Percentiles rank a stretch among this genome's conserved stretches.
Conservation (phyloP, 2,888 invertebrate species). For the Mythimna pallens region DNA sequence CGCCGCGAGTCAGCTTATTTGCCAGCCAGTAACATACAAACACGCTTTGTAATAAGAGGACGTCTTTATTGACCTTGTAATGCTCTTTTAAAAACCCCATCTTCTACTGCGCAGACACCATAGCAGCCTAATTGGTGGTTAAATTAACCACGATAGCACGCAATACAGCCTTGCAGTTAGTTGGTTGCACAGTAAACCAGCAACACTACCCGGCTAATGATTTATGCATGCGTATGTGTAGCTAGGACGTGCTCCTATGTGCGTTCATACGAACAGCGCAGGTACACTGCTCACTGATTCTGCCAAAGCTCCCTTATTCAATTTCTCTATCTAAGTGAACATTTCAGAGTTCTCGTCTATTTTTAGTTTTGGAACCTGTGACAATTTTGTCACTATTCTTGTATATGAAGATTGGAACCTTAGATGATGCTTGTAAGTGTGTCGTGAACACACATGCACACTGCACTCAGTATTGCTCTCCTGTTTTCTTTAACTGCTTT, state of each 20-base stretch:
- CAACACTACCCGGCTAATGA: conserved; percentile 7
- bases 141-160: background rate
- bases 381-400: conserved; percentile 31
- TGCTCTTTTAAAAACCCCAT: background rate
- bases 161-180: background rate
- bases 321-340: conserved; percentile 61
- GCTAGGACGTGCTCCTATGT: conserved; percentile 38
- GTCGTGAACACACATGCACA: background rate
- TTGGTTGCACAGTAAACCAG: conserved; percentile 11
- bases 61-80: too few relatives aligned
- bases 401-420: background rate
- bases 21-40: too few relatives aligned
- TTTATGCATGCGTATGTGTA: conserved; percentile 33
- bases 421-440: background rate
- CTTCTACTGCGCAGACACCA: background rate
- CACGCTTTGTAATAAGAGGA: too few relatives aligned
- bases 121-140: background rate
- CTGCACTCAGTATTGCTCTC: background rate
- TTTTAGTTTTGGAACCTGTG: conserved; percentile 34
- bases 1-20: too few relatives aligned
- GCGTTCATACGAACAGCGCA: conserved; percentile 52
- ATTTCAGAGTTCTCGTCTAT: conserved; percentile 51
- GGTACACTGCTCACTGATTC: conserved; percentile 59
- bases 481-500: too few relatives aligned
- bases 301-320: conserved; percentile 57